A percentile compares a stretch with the other conserved stretches of the same genome.
These are phyloP conservation scores for Bombus soroeensis DNA, from an alignment of 1,140 invertebrate genomes.

Conservation along the genomic window DNA sequence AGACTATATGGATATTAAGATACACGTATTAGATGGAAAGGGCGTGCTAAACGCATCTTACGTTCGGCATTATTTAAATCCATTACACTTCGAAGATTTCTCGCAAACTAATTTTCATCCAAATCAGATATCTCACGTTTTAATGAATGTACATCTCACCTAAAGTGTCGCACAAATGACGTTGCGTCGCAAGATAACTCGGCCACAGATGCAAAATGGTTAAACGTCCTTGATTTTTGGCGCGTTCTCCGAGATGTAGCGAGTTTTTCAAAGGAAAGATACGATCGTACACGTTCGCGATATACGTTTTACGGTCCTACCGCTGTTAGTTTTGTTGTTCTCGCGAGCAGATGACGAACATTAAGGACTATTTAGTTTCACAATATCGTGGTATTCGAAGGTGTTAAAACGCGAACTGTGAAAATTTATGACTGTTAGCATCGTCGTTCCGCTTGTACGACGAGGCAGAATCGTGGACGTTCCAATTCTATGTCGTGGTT, in stretches of 20 bases:
- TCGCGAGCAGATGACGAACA: background rate
- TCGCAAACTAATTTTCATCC: background rate
- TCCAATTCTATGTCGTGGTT: background rate
- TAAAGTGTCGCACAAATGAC: background rate
- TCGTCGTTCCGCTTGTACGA: background rate
- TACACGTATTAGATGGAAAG: background rate
- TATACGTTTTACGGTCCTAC: background rate
- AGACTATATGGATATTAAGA: background rate
- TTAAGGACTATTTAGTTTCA: background rate
- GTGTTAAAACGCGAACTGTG: background rate
- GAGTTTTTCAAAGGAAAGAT: background rate
- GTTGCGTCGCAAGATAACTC: no score
- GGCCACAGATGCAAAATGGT: background rate
- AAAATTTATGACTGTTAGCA: slow-evolving; percentile 2
- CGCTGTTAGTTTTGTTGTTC: background rate
- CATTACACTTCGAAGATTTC: background rate
- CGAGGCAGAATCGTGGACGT: background rate
- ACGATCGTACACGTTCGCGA: background rate
- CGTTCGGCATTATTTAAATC: background rate
- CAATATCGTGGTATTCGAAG: background rate
- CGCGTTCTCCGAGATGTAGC: background rate
- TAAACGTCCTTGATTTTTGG: background rate
- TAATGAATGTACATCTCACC: background rate
- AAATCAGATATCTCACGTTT: background rate
- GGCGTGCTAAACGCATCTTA: background rate